These are phyloP conservation scores for Natrix natrix DNA, from an alignment of 2,797 vertebrate genomes.

Conservation along the genomic window DNA sequence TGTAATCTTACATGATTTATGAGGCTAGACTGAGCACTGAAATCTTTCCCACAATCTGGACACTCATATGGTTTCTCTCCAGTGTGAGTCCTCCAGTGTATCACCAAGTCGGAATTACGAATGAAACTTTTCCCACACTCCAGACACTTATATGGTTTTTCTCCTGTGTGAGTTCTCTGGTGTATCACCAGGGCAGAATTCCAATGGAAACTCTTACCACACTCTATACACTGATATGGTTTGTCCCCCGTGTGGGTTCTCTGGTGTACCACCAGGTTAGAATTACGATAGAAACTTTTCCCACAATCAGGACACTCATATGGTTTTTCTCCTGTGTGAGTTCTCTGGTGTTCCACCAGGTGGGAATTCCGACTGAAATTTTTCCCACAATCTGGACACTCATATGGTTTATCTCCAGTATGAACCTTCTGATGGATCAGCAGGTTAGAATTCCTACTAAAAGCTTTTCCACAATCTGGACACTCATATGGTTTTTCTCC, in stretches of 20 bases:
- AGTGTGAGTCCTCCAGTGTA: constrained; percentile 43
- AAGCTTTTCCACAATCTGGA: not conserved
- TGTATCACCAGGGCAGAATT: constrained; percentile 53
- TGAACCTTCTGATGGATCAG: not conserved
- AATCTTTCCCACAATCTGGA: constrained; percentile 51
- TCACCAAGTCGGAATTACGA: constrained; percentile 56
- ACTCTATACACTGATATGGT: not conserved
- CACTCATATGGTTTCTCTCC: constrained; percentile 51
- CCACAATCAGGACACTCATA: not conserved
- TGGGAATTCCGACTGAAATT: not conserved
- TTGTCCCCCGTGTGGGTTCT: not conserved
- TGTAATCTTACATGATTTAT: not conserved
- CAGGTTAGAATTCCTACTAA: not conserved
- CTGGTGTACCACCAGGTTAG: not conserved
- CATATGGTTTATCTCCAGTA: not conserved
- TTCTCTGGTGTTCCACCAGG: not conserved
- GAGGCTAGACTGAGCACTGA: constrained; percentile 11
- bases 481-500: not conserved
- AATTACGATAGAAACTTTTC: not conserved
- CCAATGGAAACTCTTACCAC: constrained; percentile 21
- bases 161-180: constrained; percentile 59
- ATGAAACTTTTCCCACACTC: constrained; percentile 66
- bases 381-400: not conserved
- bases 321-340: not conserved
- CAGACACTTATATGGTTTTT: constrained; percentile 50